A percentile compares a stretch with the other conserved stretches of the same genome.
These are phyloP conservation scores for Idaea straminata DNA, from an alignment of 2,888 invertebrate species.

Conservation along the genomic window DNA sequence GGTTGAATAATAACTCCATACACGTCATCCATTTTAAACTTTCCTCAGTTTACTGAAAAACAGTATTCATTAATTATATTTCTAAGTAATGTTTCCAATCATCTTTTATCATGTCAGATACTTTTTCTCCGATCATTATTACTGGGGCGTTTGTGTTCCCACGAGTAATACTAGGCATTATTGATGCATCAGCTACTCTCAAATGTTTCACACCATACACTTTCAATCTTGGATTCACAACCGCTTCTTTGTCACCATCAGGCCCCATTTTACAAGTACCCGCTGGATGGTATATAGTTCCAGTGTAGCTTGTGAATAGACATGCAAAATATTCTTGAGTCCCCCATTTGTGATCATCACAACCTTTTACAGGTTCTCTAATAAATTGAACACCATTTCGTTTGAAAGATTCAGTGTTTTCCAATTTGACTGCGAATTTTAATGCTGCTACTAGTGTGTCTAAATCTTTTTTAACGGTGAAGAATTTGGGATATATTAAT, in stretches of 20 bases:
- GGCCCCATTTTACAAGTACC: slow-evolving; percentile 70
- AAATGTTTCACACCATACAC: slow-evolving; percentile 65
- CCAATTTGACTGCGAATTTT: slow-evolving; percentile 76
- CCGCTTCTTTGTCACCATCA: slow-evolving; percentile 54
- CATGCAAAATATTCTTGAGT: slow-evolving; percentile 84
- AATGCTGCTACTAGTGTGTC: slow-evolving; percentile 81
- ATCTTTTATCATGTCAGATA: slow-evolving; percentile 59
- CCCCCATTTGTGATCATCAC: slow-evolving; percentile 76
- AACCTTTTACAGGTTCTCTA: slow-evolving; percentile 78
- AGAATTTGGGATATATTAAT: slow-evolving; percentile 84
- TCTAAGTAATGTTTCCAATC: slow-evolving; percentile 48
- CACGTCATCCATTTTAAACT: no score
- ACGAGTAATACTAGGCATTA: slow-evolving; percentile 89
- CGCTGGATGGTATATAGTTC: slow-evolving; percentile 72
- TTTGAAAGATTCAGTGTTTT: slow-evolving; percentile 77
- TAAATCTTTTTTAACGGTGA: slow-evolving; percentile 81
- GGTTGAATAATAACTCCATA: neutral
- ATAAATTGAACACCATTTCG: slow-evolving; percentile 77
- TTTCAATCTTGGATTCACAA: slow-evolving; percentile 54
- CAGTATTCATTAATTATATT: neutral
- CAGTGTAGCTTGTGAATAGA: slow-evolving; percentile 80
- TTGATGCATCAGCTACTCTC: slow-evolving; percentile 88
- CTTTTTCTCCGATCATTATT: slow-evolving; percentile 89
- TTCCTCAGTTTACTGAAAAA: no score
- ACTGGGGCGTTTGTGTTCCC: slow-evolving; percentile 91